phyloP scores from a whole-genome alignment of 2,797 vertebrate species.

The Mionectes olivaceus region DNA sequence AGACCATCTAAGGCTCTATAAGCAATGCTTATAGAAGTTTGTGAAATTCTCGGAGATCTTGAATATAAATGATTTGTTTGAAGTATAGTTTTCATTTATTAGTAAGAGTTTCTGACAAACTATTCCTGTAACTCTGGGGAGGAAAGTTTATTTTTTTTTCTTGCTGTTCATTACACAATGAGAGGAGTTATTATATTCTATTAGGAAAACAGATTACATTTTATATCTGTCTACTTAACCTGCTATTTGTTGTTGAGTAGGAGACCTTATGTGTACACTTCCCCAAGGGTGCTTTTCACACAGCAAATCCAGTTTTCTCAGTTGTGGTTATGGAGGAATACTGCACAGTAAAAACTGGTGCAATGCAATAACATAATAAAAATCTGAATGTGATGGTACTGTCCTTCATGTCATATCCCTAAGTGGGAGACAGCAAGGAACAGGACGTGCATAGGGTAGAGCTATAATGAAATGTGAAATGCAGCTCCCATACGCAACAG shows the following conservation, averaged over 20 bases:
- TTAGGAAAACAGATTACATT: background rate
- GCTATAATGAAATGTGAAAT: background rate
- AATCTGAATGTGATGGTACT: background rate
- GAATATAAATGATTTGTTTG: background rate
- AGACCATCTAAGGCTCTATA: background rate
- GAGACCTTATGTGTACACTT: background rate
- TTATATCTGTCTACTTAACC: background rate
- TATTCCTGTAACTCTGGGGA: background rate
- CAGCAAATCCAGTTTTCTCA: background rate
- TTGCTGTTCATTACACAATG: background rate
- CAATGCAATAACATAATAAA: background rate
- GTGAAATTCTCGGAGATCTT: conserved; percentile 43
- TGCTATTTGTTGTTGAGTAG: background rate
- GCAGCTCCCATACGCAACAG: background rate
- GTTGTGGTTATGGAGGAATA: background rate
- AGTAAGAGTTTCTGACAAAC: conserved; percentile 9
- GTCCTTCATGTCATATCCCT: background rate
- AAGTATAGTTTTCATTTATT: background rate
- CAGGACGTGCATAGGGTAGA: background rate
- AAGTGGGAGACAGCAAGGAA: background rate
- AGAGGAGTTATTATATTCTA: background rate
- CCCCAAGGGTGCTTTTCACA: background rate
- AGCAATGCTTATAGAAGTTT: background rate
- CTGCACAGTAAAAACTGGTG: background rate
- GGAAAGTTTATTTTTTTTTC: background rate